Base-by-base conservation (phyloP, 2,888 invertebrate species). In the Oscheius sp. region DNA sequence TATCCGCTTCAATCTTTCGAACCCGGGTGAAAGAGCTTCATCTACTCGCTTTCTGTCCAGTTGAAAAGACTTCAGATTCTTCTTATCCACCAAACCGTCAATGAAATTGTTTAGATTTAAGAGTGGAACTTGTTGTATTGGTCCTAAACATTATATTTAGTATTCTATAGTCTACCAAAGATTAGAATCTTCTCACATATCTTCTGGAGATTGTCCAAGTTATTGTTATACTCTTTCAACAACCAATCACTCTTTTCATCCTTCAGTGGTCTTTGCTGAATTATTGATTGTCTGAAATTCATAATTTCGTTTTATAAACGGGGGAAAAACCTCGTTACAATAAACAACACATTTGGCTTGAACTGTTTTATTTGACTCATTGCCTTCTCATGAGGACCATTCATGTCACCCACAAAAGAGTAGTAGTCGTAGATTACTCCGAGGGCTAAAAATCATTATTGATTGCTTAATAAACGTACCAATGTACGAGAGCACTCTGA, bases 271-370 rank as follows among this genome's bases (percentile, higher is more conserved):
- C n/a, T 9, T 9, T 14, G 30, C 14, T 30, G 33, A 20, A 33
- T 33, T 33, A 33, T 36, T 5, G 17, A 12, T 4, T 33, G 17
- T 32, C 54, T 54, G 54, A 32, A 54, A n/a, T 17, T 1, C 30
- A 20, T 17, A 9, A 32, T 32, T 54, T 30, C 17, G 17, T 33
- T 30, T n/a, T 3, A n/a, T 12, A 3, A 28, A 28, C n/a, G 20
- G 4, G 17, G 8, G 32, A 32, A 20, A 2, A 20, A 54, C 54
- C 33, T 54, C 4, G 54, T 20, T 17, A 22, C 20, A 4, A 56
- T 0, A 22, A 56, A 56, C 5, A 56, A n/a, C 2, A 56, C 56
- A 36, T 56, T 38, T 38, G 56, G 56, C 24, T 36, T 33, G 22
- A 56, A 56, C 20, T 56, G 8, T 36, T 56, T 38, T 2, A 56